Conservation (phyloP, 2,113 vertebrate genomes). For the Melospiza melodia region DNA sequence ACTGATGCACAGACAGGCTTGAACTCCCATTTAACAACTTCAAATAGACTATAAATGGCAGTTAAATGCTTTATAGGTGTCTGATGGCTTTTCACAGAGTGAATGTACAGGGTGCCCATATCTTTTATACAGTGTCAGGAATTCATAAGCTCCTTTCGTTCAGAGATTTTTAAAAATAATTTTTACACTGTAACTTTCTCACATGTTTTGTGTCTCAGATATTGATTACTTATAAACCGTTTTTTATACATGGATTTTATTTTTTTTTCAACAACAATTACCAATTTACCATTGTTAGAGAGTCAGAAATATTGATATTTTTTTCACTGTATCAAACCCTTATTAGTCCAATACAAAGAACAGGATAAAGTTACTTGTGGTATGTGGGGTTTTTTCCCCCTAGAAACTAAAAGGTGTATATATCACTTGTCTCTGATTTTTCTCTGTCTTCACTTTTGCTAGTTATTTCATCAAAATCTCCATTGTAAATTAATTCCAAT, state of each 20-base stretch:
- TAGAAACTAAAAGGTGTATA: not conserved
- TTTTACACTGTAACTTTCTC: not conserved
- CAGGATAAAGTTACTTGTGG: not conserved
- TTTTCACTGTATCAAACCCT: not conserved
- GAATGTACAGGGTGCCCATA: not conserved
- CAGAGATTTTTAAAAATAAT: not conserved
- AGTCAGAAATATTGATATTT: not conserved
- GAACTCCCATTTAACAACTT: not conserved
- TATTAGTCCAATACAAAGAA: not conserved
- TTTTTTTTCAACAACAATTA: not conserved
- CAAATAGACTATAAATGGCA: not conserved
- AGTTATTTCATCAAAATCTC: not conserved
- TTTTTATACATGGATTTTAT: not conserved
- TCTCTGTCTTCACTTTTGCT: not conserved
- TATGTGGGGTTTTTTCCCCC: rapidly evolving
- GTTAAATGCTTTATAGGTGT: not conserved
- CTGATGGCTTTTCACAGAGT: not conserved
- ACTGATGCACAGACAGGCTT: not conserved
- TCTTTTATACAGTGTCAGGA: not conserved
- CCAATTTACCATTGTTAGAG: not conserved
- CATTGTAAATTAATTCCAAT: not conserved
- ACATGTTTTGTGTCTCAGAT: not conserved
- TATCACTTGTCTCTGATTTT: not conserved
- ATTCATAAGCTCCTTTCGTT: not conserved
- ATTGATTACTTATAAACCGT: not conserved